Evolutionary conservation across 2,888 invertebrate genomes (phyloP).

Genomic region (Loripinus fragilis): DNA sequence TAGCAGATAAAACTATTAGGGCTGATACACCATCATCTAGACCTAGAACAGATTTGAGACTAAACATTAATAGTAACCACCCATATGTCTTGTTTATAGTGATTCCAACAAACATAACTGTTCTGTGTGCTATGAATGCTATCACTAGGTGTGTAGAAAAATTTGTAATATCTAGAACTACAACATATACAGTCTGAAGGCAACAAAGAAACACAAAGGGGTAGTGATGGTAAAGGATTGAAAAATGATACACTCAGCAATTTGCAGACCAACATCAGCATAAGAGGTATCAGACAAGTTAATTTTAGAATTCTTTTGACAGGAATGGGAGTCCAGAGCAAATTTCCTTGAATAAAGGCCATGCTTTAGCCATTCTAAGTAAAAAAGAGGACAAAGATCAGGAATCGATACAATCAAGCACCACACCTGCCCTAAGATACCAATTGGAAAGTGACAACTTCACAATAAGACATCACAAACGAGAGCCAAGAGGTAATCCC

Average conservation of each 20-base stretch:
- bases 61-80: background rate
- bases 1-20: background rate
- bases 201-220: slow-evolving; percentile 2
- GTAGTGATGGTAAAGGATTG: background rate
- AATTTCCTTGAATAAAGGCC: slow-evolving; percentile 15
- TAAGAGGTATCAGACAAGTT: background rate
- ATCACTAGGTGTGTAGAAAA: slow-evolving; percentile 8
- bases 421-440: too few species aligned
- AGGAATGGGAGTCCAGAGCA: background rate
- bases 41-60: background rate
- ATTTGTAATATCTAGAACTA: slow-evolving; percentile 4
- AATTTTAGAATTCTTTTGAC: slow-evolving; percentile 12
- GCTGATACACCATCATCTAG: background rate
- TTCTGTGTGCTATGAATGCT: slow-evolving; percentile 1
- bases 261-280: slow-evolving; percentile 3
- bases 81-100: background rate
- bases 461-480: too few species aligned
- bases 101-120: background rate
- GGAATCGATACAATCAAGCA: too few species aligned
- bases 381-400: too few species aligned
- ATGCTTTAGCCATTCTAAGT: background rate
- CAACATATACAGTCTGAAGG: background rate
- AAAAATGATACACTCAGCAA: background rate
- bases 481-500: too few species aligned
- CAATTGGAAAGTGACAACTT: too few species aligned